A percentile compares a stretch with the other conserved stretches of the same genome.
phyloP scores from a whole-genome alignment of 1,140 invertebrate genomes.

The Acromyrmex echinatior region DNA sequence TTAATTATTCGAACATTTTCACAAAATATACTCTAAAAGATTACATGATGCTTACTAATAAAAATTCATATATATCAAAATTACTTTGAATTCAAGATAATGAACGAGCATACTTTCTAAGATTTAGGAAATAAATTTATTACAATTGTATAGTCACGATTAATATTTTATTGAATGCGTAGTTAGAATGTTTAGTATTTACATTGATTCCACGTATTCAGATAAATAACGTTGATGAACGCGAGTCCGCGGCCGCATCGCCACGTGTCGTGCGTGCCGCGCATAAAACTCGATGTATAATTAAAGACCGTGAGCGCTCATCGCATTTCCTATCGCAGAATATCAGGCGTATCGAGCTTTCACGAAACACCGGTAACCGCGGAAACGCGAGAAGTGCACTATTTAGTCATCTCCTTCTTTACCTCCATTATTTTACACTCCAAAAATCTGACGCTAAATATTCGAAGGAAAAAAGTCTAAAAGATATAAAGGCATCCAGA shows the following conservation, averaged over 20 bases:
- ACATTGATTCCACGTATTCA: constrained; percentile 77
- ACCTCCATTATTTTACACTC: constrained; percentile 1
- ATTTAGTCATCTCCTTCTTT: not conserved
- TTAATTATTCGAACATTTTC: not conserved
- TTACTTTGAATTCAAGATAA: not conserved
- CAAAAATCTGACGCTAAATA: not conserved
- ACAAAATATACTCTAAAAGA: not conserved
- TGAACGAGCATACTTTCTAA: not conserved
- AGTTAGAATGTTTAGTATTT: constrained; percentile 74
- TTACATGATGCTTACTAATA: not conserved
- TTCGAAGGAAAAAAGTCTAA: not conserved
- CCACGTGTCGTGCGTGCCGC: constrained; percentile 44
- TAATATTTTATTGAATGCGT: constrained; percentile 78
- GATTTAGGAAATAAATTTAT: not conserved
- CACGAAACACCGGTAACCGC: not conserved
- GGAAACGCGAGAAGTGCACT: constrained; percentile 12
- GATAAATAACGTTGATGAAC: constrained; percentile 57
- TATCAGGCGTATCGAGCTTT: constrained; percentile 16
- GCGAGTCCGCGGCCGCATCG: constrained; percentile 40
- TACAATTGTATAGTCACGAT: constrained; percentile 54
- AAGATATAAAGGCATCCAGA: not conserved
- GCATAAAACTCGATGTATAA: constrained; percentile 53
- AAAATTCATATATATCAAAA: constrained; percentile 7
- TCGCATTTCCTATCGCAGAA: constrained; percentile 33
- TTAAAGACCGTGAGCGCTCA: constrained; percentile 26